Base-by-base conservation (phyloP, 2,113 vertebrate species). In the Rhynchomys soricoides region DNA sequence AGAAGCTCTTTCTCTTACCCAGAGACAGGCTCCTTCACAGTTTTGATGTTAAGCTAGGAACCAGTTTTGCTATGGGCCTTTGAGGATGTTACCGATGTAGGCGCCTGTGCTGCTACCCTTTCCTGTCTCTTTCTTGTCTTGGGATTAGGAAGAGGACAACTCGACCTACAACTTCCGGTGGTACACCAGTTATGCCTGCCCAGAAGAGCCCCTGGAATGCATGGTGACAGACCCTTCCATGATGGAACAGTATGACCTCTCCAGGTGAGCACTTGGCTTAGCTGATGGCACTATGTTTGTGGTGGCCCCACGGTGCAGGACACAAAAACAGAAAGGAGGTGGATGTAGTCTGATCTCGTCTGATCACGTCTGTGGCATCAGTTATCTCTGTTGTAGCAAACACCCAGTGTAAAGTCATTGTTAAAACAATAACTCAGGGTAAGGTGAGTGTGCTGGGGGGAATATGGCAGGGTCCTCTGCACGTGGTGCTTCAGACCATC, bases 171-270 rank as follows among this genome's bases (percentile, higher is more conserved):
- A 99, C 98, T 99, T 99, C 97, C 99, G 98, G 87, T 99, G 99
- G 99, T 99, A 99, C 75, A 99, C 99, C 3, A 99, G 99, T 55
- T 98, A 99, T n/a, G 99, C 99, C 17, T 99, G 99, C 97, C 99
- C 99, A 0, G 99, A 99, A 96, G 98, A 99, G 89, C 99, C 99
- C 0, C 97, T 99, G 85, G 99, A 99, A 97, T 99, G 99, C 89
- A 43, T 99, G 94, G 99, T 99, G 97, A 99, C 99, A 0, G 99
- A 99, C 97, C 98, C 98, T 2, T 17, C 48, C 7, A 99, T 98
- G 0, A 94, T 99, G 88, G 98, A 99, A 45, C 99, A 99, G 8
- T 99, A 99, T 8, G 99, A 99, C 92, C 97, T 99, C 48, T 99
- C 99, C 97, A 99, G 99, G 99, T 99, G 97, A 98, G 62, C 50